phyloP scores from a whole-genome alignment of 2,888 invertebrate genomes.

The Sympetrum striolatum region DNA sequence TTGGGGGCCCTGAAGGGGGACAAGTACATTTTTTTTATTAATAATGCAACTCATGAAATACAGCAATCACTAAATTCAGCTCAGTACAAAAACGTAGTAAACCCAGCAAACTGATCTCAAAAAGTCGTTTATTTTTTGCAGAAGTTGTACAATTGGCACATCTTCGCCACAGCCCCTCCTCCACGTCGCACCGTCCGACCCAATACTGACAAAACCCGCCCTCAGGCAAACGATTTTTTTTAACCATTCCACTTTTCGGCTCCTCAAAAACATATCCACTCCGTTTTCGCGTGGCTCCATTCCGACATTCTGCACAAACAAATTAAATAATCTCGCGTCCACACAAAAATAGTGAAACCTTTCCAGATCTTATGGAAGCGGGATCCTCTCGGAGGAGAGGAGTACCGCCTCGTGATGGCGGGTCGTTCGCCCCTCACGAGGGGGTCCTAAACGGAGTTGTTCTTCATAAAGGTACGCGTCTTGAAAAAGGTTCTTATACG shows the following conservation, averaged over 20 bases:
- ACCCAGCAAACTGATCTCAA: conserved; percentile 48
- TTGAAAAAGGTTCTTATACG: not conserved
- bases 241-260: too few species aligned
- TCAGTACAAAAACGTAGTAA: conserved; percentile 49
- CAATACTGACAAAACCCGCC: conserved; percentile 35
- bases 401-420: too few species aligned
- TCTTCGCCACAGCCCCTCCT: conserved; percentile 38
- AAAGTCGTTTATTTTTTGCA: conserved; percentile 36
- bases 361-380: too few species aligned
- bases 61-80: conserved; percentile 49
- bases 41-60: conserved; percentile 50
- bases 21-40: conserved; percentile 49
- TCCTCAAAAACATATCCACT: conserved; percentile 42
- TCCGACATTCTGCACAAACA: conserved; percentile 36
- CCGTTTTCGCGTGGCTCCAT: conserved; percentile 22
- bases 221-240: conserved; percentile 10
- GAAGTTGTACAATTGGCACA: conserved; percentile 49
- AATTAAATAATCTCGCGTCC: conserved; percentile 9
- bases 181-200: conserved; percentile 25
- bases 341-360: not conserved
- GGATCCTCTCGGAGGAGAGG: too few species aligned
- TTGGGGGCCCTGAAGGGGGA: conserved; percentile 50
- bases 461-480: not conserved
- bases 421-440: not conserved
- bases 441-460: not conserved